Percentiles rank a stretch among this genome's conserved stretches.
These are phyloP conservation scores for Diadumene lineata DNA, from an alignment of 92 coral and sea anemone species.

Conservation along the genomic window DNA sequence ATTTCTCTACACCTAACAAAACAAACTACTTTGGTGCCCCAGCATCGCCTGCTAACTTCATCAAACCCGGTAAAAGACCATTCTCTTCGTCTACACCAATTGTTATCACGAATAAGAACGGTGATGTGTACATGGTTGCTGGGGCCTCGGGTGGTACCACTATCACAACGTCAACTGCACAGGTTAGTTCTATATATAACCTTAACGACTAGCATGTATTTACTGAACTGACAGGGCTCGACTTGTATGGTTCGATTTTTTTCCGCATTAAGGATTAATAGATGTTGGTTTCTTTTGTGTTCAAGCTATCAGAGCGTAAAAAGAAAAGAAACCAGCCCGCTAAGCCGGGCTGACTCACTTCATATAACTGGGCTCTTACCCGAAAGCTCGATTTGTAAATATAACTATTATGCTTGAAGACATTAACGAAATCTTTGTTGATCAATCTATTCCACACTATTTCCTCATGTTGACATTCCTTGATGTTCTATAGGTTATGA, in stretches of 20 bases:
- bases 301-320: too few relatives aligned
- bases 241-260: too few relatives aligned
- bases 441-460: too few relatives aligned
- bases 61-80: slow-evolving; percentile 80
- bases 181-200: slow-evolving; percentile 76
- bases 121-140: slow-evolving; percentile 67
- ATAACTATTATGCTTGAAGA: too few relatives aligned
- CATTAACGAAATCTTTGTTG: not conserved
- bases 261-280: too few relatives aligned
- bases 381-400: too few relatives aligned
- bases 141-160: slow-evolving; percentile 94
- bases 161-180: slow-evolving; percentile 79
- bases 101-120: slow-evolving; percentile 55
- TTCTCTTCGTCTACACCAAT: slow-evolving; percentile 84
- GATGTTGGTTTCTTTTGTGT: too few relatives aligned
- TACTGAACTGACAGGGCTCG: not conserved
- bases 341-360: too few relatives aligned
- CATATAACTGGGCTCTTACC: too few relatives aligned
- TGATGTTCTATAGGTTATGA: slow-evolving; percentile 42
- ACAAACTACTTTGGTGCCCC: slow-evolving; percentile 57
- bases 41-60: slow-evolving; percentile 74
- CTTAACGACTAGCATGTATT: not conserved
- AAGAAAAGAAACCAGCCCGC: too few relatives aligned
- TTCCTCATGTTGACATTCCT: too few relatives aligned
- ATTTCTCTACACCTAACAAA: slow-evolving; percentile 59